Conservation (phyloP, 2,888 invertebrate genomes). For the Phaedon cochleariae region DNA sequence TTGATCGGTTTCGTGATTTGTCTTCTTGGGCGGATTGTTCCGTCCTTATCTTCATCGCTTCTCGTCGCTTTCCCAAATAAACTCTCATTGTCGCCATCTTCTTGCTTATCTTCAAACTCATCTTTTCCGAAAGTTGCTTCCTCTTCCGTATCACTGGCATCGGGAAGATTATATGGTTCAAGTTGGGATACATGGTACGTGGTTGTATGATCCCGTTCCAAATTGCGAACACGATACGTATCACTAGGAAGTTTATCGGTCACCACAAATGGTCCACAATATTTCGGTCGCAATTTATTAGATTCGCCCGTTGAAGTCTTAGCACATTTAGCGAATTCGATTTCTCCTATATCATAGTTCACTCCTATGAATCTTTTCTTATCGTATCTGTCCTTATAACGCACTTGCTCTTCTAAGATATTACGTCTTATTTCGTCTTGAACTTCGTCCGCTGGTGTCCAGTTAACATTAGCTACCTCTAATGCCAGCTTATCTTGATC, state of each 20-base stretch:
- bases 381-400: neutral
- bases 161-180: neutral
- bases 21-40: neutral
- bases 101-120: too few relatives aligned
- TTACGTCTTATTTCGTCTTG: too few relatives aligned
- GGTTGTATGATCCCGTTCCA: neutral
- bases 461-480: neutral
- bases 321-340: conserved; percentile 1
- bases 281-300: conserved; percentile 10
- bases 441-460: neutral
- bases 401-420: neutral
- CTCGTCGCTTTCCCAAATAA: neutral
- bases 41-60: neutral
- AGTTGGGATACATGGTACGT: conserved; percentile 7
- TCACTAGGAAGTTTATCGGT: conserved; percentile 7
- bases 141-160: neutral
- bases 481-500: neutral
- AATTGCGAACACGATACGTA: conserved; percentile 3
- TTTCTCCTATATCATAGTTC: conserved; percentile 7
- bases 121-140: neutral
- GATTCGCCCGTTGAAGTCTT: conserved; percentile 8
- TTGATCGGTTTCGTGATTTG: neutral
- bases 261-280: conserved; percentile 10
- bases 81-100: too few relatives aligned
- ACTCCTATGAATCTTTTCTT: conserved; percentile 9